Evolutionary conservation across 2,797 vertebrate species (phyloP).

Genomic region (Characodon lateralis): DNA sequence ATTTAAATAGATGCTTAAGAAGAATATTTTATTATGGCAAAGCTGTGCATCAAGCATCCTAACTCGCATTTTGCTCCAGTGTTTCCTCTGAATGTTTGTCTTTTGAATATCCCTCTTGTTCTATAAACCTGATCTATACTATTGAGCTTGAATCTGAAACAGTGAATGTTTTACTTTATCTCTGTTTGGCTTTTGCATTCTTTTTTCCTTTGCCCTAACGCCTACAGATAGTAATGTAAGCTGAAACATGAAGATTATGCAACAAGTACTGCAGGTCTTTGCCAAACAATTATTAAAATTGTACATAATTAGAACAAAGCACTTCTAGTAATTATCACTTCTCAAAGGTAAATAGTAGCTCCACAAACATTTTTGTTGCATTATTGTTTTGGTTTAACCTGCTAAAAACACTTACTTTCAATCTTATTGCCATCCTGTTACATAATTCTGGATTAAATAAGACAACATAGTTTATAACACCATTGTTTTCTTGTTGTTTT

Average conservation of each 20-base stretch:
- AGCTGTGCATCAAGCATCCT: constrained; percentile 13
- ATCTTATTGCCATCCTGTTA: neutral
- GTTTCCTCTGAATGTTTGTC: constrained; percentile 19
- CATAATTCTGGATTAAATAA: constrained; percentile 12
- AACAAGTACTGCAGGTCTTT: neutral
- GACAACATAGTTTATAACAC: neutral
- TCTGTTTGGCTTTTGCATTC: neutral
- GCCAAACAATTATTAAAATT: neutral
- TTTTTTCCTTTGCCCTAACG: neutral
- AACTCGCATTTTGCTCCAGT: neutral
- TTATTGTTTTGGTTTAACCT: neutral
- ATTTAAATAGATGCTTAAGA: constrained; percentile 14
- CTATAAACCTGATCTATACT: constrained; percentile 19
- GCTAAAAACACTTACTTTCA: neutral
- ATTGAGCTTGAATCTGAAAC: neutral
- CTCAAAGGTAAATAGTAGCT: neutral
- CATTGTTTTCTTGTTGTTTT: neutral
- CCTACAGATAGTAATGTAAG: constrained; percentile 12
- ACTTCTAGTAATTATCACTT: neutral
- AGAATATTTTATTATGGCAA: constrained; percentile 20
- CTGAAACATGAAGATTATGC: neutral
- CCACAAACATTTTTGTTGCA: neutral
- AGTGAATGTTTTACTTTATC: neutral
- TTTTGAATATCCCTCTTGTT: constrained; percentile 28
- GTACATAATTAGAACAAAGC: neutral